Base-by-base conservation (phyloP, 2,797 vertebrate species). In the Sebastes cheni region DNA sequence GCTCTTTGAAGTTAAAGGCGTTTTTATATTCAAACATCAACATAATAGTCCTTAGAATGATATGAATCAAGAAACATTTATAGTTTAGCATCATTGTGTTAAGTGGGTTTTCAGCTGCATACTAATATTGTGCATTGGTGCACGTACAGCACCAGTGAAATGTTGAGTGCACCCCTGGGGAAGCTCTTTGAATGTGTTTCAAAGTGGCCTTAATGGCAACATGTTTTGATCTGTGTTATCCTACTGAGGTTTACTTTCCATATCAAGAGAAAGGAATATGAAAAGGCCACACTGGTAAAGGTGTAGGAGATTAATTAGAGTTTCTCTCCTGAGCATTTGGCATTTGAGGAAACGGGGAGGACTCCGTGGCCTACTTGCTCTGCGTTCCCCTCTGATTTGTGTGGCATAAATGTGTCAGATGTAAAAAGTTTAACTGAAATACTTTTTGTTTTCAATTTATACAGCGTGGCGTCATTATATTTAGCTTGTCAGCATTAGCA, bases 221-320 rank as follows among this genome's bases (percentile, higher is more conserved):
- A 62, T 77, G 46, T 82, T 88, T 83, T 84, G 25, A 81, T 86
- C 80, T 79, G 62, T 67, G 67, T 75, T 79, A 88, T 78, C 54
- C 58, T 50, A 36, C 72, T 10, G 29, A 79, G 76, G 81, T 76
- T 76, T 69, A 50, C 59, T 81, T 81, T 89, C 54, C 59, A 76
- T 66, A 76, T 85, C 62, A 79, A 82, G 76, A 74, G 64, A 77
- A 81, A 62, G 25, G 27, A 34, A 46, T 61, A 66, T 67, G 72
- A 80, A 80, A 88, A 81, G 65, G 76, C 67, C 74, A 55, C 22
- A 2, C 27, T 70, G 77, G 16, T 81, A 82, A 83, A 92, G 86
- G 85, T 92, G 81, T 20, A 30, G 23, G 39, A 80, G 81, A 91
- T 87, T 85, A 91, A 92, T 91, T 89, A 86, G 70, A 67, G 10